Base-by-base conservation (phyloP, 2,888 invertebrate genomes). In the Phyllotreta cruciferae region DNA sequence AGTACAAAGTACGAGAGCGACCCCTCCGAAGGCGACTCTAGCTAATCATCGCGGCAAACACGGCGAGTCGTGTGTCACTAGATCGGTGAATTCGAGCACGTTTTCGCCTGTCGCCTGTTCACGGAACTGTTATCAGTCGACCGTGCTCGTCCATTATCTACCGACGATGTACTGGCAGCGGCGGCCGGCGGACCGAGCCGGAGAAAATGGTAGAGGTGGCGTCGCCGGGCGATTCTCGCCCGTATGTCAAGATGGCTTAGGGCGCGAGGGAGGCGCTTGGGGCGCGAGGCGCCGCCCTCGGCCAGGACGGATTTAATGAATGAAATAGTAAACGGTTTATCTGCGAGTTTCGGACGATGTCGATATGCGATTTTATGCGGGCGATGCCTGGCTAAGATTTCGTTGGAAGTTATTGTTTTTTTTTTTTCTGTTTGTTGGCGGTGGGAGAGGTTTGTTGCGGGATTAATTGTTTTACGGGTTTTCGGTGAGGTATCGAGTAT, bases 151-250 rank as follows among this genome's bases (percentile, higher is more conserved):
- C 70, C 73, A 76, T 71, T 75, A 69, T 71, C 67, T 63, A 70
- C 70, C 76, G 74, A 72, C 71, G 77, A 74, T 75, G 78, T 76
- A 79, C 79, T 79, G 78, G 75, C 73, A 75, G 75, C 66, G 70
- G 71, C 69, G 69, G 69, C 66, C 71, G 71, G 73, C 71, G 70
- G 69, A 75, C 71, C 77, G 77, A 77, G 76, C 74, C 64, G 58
- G 56, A 55, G 44, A 55, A 56, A 36, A 53, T 55, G 63, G 45
- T 57, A 57, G 64, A 63, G 68, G 72, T 62, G 71, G 66, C 45
- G 10, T 7, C 9, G 54, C n/a, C 57, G 36, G 8, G 60, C 65
- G 64, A 71, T 64, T 66, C n/a, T 66, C 8, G 39, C 9, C 60
- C 63, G 41, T 73, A 69, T 11, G 62, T 52, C 24, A 6, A 44